phyloP scores from a whole-genome alignment of 2,113 vertebrate species.

The Etheostoma cragini region DNA sequence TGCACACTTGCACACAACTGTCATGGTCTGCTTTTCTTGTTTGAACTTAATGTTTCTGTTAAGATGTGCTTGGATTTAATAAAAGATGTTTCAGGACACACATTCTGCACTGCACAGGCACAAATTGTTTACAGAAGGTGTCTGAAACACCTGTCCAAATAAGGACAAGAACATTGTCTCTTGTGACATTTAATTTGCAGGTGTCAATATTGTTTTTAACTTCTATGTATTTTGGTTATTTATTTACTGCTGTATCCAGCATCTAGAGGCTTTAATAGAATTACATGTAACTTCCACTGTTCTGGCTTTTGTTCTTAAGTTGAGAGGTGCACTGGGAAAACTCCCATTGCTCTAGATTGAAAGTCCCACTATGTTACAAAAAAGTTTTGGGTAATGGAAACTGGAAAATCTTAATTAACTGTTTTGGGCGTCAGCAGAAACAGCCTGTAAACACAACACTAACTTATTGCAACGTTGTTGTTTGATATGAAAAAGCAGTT shows the following conservation, averaged over 20 bases:
- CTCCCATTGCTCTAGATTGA: no score
- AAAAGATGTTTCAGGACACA: background rate
- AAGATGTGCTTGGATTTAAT: background rate
- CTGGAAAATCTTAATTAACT: background rate
- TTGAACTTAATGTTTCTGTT: background rate
- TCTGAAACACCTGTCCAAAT: background rate
- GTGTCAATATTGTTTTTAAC: constrained; percentile 2
- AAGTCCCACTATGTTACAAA: no score
- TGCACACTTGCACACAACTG: background rate
- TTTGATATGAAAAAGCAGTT: background rate
- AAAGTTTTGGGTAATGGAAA: background rate
- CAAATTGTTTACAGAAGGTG: background rate
- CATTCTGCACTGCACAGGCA: background rate
- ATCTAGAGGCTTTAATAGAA: constrained; percentile 3
- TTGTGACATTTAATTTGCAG: background rate
- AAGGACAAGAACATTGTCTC: background rate
- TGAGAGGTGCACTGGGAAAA: background rate
- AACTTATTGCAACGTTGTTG: background rate
- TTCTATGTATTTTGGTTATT: background rate
- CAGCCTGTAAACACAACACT: background rate
- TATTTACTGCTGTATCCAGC: background rate
- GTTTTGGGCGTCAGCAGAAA: background rate
- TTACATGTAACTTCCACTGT: background rate
- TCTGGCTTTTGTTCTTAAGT: background rate
- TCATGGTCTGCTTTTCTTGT: background rate